Base-by-base conservation (phyloP, 2,113 vertebrate genomes). In the Gambusia affinis region DNA sequence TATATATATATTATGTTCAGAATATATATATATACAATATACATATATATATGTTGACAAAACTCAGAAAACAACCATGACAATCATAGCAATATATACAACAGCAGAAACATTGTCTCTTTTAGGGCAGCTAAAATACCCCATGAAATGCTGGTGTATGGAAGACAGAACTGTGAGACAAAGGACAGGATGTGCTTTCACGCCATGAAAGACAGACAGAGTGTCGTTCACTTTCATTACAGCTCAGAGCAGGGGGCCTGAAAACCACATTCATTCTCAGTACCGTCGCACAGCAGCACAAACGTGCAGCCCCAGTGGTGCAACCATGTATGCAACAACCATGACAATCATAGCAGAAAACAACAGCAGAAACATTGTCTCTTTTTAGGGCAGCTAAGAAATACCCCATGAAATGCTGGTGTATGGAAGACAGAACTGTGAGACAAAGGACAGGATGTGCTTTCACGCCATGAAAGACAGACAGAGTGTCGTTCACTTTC, bases 171-270 rank as follows among this genome's bases (percentile, higher is more conserved):
- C 35, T 39, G 33, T 57, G 60, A 78, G 29, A 72, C 63, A 19
- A 1, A 67, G 15, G 61, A 66, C 70, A 74, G 72, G 73, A 79
- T 75, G 66, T 61, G 76, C 39, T 12, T 65, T 44, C 8, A 83
- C 47, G 75, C 83, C 71, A 69, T 74, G 69, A 82, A 72, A 81
- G 67, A 42, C 42, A 54, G 8, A 44, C 37, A 28, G 15, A 3
- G 65, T 47, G 51, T 7, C 62, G 72, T 73, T 81, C 67, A 83
- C 76, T 85, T 90, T 86, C 83, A 87, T 82, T 86, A 80, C 76
- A 83, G 67, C 78, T 86, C 78, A 85, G 75, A 79, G 65, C 63
- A 75, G 3, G 70, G 80, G 57, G 39, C 14, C 24, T 31, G 44
- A 74, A 76, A 69, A 68, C 80, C 75, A 75, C 75, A 64, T n/a